Base-by-base conservation (phyloP, 2,888 invertebrate species). In the Branchellion lobata region DNA sequence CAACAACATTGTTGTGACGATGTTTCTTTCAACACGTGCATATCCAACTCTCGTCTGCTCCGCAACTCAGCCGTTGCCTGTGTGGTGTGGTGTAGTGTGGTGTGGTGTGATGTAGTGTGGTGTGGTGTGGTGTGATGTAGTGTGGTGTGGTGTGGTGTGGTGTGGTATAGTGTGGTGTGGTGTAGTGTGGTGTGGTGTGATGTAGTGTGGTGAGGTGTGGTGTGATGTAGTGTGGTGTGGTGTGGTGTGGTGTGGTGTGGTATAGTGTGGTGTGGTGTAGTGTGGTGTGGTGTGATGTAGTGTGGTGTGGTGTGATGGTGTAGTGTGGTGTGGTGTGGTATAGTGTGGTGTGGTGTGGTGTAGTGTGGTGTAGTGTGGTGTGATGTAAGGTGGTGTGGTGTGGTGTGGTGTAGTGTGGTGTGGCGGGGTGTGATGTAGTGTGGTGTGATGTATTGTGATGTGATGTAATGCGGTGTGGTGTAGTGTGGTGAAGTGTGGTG, bases 81-180 rank as follows among this genome's bases (percentile, higher is more conserved):
- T n/a, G 61, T 57, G 61, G 40, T 40, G n/a, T n/a, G n/a, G n/a
- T n/a, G n/a, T n/a, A 18, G 47, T 47, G 47, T 47, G 47, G 47
- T 47, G 47, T 47, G 47, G 47, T 47, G 47, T 47, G 47, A 18
- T 47, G 47, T 47, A 47, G 47, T 47, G 47, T 47, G 47, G 47
- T 47, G 47, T 47, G 47, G 47, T 47, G 47, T 47, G 47, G 47
- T 47, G 47, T 47, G 47, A 47, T 47, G 47, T 47, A 47, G 47
- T 47, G 47, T 47, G 47, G 47, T 47, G 47, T 47, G 47, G 18
- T 47, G 47, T 47, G 47, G 47, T 47, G 47, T 47, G 47, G 47
- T 47, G 47, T 47, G 47, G 47, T 47, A 18, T 47, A 18, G 18
- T 47, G 47, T 47, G 47, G 47, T 47, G 47, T 47, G 47, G 47